Percentiles rank a stretch among this genome's conserved stretches.
These are phyloP conservation scores for Nycticryphes semicollaris DNA, from an alignment of 2,113 vertebrate genomes.

Conservation along the genomic window DNA sequence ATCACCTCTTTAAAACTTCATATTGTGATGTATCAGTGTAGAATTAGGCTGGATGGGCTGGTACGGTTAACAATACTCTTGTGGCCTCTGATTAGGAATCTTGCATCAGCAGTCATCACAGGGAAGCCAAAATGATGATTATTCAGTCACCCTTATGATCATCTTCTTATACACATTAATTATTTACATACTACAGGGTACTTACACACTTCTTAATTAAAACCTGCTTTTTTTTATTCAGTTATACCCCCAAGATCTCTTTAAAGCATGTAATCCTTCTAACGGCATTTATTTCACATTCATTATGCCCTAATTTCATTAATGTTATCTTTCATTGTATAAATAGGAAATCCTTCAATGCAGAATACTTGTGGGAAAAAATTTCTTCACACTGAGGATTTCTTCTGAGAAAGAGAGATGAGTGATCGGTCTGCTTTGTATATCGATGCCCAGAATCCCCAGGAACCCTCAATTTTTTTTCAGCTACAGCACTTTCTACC, in stretches of 20 bases:
- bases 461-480: not conserved
- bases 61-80: not conserved
- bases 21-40: not conserved
- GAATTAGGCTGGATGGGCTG: not conserved
- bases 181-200: slow-evolving; percentile 16
- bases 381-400: not conserved
- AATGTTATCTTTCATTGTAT: not conserved
- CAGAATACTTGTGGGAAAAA: not conserved
- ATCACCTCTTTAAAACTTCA: not conserved
- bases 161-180: slow-evolving; percentile 29
- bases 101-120: not conserved
- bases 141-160: slow-evolving; percentile 8
- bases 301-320: not conserved
- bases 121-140: not conserved
- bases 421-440: not conserved
- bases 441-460: not conserved
- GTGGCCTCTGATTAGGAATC: not conserved
- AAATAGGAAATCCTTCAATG: not conserved
- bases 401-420: not conserved
- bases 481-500: not conserved
- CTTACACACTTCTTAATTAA: slow-evolving; percentile 36
- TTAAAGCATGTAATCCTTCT: not conserved
- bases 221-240: not conserved
- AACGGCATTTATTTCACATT: slow-evolving; percentile 9
- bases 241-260: not conserved